Base-by-base conservation (phyloP, 1,140 invertebrate species). In the Pseudomyrmex sp. region DNA sequence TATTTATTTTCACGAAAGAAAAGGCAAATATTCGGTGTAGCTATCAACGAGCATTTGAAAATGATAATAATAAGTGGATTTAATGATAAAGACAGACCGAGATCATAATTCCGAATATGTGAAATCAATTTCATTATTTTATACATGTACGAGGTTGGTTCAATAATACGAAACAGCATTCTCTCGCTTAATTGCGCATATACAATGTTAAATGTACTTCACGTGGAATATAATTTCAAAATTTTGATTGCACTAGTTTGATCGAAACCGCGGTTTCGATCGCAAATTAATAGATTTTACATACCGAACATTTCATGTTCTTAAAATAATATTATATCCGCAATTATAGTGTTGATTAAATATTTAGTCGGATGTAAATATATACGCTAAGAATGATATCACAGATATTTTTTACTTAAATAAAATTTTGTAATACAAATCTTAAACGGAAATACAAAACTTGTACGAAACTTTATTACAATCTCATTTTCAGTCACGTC, bases 61-160 rank as follows among this genome's bases (percentile, higher is more conserved):
- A 70, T 69, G 26, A 18, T 70, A 70, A 76, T 68, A 56, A 74
- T 3, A 26, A 26, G 26, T 3, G 26, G 26, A 26, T 26, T 26
- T 26, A 26, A 20, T 9, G 35, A 44, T 20, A 76, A 76, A 83
- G 63, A 52, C 56, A 58, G 50, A 76, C 69, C 72, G 18, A 10
- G 35, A 54, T 54, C 54, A 68, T 79, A 79, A 70, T 79, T 70
- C 70, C 26, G 63, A 70, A 79, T 79, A 58, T 69, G 56, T 61
- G 15, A 77, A 46, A 44, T 4, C 52, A 56, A 75, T 75, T 85
- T 23, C 46, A 63, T 65, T 68, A 73, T 23, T 75, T 84, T 74
- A 23, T 35, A 26, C 2, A 23, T 61, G 5, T 65, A 75, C 58
- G 48, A 18, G 7, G 5, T 7, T 12, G 12, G 58, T n/a, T 35